Evolutionary conservation across 1,140 invertebrate genomes (phyloP), one percentile per base, ranked within the genome.

Genomic region (Eurosta solidaginis): DNA sequence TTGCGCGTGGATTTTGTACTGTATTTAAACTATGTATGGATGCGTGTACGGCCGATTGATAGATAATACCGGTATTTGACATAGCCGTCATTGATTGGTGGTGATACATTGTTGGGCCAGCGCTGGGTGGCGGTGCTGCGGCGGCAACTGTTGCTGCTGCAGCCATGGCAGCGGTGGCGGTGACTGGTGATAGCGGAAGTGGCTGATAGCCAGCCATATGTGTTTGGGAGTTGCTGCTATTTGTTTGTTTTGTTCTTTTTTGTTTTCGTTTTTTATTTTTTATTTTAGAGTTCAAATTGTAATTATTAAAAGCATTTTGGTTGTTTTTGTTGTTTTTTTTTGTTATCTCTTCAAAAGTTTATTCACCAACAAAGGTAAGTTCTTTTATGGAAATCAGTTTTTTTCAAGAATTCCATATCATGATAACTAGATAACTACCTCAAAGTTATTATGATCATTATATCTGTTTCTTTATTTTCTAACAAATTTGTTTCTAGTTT

Each of bases 61-160:
- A 87, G 79, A 87, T 86, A 83, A 87, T 87, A 84, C 85, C 85
- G 77, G 86, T 87, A 83, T 87, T 87, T 6, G 85, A 85, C 77
- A 78, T 80, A 79, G 86, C 84, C 0, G 85, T 84, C 83, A 85
- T 87, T 82, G 86, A 84, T 59, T 83, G 85, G 14, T 86, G 84
- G 73, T 86, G 84, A 50, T 81, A 82, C 85, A 87, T 87, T 33
- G 85, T 82, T 12, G 84, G 78, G 45, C 81, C 83, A 68, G 81
- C 68, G 3, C 82, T 75, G 79, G 80, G 6, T 36, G 77, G 79
- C 27, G 83, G 80, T 42, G 80, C 80, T 29, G 83, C 80, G 14
- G 78, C 74, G n/a, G 77, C 74, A 14, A 63, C 81, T 29, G 83
- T 80, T 17, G 78, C 59, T 22, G 78, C 76, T 25, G 78, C 59